Conservation (phyloP, 2,888 invertebrate species). For the Chrysotoxum bicinctum region DNA sequence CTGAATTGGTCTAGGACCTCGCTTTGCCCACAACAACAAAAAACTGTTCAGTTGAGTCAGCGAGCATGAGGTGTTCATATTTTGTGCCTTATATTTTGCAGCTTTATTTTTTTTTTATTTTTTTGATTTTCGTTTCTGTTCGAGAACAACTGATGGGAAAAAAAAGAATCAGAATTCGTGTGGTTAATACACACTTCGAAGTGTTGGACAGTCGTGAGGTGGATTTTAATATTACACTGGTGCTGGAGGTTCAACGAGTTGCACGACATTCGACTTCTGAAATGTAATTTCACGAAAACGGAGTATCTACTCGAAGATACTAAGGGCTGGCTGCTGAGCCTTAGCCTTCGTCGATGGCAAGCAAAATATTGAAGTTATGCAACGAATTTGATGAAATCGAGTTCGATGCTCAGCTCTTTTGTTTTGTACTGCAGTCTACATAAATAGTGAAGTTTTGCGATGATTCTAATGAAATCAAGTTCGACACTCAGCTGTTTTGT, state of each 20-base stretch:
- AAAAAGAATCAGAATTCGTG: constrained; percentile 63
- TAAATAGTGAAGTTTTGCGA: background rate
- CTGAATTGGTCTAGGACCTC: constrained; percentile 44
- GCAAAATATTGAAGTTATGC: background rate
- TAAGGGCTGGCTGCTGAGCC: background rate
- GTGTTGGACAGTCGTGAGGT: constrained; percentile 71
- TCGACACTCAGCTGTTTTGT: background rate
- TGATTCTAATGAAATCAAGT: background rate
- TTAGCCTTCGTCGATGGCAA: background rate
- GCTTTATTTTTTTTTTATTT: constrained; percentile 40
- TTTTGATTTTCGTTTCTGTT: constrained; percentile 36
- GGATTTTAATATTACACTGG: constrained; percentile 63
- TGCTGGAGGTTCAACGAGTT: constrained; percentile 61
- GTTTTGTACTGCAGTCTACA: background rate
- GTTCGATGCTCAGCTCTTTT: constrained; percentile 9
- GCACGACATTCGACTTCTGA: constrained; percentile 62
- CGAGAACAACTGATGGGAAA: background rate
- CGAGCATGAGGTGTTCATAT: constrained; percentile 58
- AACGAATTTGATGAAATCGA: background rate
- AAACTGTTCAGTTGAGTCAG: constrained; percentile 19
- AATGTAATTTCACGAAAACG: constrained; percentile 44
- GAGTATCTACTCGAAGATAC: background rate
- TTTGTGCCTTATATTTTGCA: constrained; percentile 61
- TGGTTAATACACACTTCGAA: constrained; percentile 71
- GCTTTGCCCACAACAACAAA: background rate